Conservation (phyloP, 2,113 vertebrate genomes). For the Heteronetta atricapilla region DNA sequence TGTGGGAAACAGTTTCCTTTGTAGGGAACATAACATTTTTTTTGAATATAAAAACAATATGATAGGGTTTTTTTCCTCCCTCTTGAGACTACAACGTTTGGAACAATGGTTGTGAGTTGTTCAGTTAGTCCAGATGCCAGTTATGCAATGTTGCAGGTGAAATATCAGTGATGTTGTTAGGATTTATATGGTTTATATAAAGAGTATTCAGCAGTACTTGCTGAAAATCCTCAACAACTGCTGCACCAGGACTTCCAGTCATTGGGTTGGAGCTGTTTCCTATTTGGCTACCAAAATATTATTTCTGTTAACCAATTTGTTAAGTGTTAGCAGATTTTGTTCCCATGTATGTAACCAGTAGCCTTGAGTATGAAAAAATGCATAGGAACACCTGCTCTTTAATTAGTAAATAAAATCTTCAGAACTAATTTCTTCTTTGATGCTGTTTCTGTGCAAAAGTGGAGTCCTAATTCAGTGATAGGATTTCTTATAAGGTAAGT, state of each 20-base stretch:
- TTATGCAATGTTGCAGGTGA: background rate
- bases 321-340: background rate
- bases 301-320: background rate
- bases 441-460: background rate
- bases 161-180: background rate
- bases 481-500: background rate
- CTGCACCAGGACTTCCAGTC: background rate
- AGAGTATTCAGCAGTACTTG: background rate
- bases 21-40: background rate
- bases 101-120: background rate
- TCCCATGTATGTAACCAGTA: background rate
- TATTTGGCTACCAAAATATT: background rate
- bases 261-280: background rate
- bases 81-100: background rate
- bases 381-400: background rate
- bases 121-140: background rate
- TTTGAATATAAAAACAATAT: background rate
- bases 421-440: background rate
- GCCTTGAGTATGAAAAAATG: background rate
- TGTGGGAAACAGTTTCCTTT: background rate
- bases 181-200: background rate
- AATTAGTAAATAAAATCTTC: background rate
- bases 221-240: background rate
- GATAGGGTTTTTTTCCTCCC: background rate
- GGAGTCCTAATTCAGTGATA: background rate